A percentile compares a stretch with the other conserved stretches of the same genome.
phyloP scores from a whole-genome alignment of 2,113 vertebrate genomes.

The Smithornis capensis region DNA sequence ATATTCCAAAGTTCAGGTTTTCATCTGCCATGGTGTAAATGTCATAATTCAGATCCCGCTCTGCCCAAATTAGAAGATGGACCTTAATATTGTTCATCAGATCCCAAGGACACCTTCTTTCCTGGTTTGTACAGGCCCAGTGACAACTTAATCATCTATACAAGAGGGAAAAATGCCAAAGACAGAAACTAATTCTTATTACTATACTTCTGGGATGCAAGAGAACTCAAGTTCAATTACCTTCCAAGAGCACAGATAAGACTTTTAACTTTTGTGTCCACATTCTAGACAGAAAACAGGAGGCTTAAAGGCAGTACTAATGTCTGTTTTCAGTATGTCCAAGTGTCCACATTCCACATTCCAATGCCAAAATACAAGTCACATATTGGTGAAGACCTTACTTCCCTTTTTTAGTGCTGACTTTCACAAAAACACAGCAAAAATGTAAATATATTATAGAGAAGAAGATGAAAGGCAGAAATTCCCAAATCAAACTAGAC shows the following conservation, averaged over 20 bases:
- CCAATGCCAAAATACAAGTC: neutral
- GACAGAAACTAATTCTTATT: constrained; percentile 29
- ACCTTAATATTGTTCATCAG: constrained; percentile 1
- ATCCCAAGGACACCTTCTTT: neutral
- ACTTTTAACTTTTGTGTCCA: neutral
- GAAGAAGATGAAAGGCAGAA: neutral
- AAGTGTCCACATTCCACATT: neutral
- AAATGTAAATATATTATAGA: neutral
- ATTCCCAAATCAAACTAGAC: neutral
- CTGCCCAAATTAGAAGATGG: neutral
- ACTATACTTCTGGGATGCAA: neutral
- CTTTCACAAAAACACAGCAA: neutral
- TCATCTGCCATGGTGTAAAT: neutral
- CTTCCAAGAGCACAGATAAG: neutral
- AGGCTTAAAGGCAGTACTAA: neutral
- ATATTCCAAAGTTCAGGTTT: neutral
- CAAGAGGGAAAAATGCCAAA: constrained; percentile 29
- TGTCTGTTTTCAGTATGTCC: neutral
- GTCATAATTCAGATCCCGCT: constrained; percentile 4
- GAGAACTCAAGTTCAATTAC: constrained; percentile 4
- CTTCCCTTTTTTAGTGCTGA: neutral
- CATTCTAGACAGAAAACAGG: neutral
- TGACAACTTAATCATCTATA: constrained; percentile 38
- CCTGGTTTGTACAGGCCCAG: neutral
- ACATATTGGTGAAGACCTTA: neutral